phyloP scores from a whole-genome alignment of 2,888 invertebrate species.

The Apeira syringaria region DNA sequence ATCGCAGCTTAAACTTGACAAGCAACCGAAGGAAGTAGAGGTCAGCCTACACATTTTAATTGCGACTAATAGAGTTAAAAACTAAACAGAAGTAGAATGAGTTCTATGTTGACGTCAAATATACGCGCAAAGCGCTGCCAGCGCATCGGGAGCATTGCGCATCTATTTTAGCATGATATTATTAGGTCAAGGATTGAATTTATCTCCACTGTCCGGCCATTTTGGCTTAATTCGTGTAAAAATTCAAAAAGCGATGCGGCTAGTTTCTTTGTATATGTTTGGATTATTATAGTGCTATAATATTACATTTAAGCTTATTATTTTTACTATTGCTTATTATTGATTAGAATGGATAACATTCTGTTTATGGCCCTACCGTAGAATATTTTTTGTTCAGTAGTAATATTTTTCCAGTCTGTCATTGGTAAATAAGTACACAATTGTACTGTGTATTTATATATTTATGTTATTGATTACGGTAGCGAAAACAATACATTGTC shows the following conservation, averaged over 20 bases:
- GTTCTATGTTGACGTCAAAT: constrained; percentile 24
- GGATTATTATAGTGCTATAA: too few relatives aligned
- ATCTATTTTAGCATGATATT: constrained; percentile 74
- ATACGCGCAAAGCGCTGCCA: constrained; percentile 59
- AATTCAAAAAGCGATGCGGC: constrained; percentile 5
- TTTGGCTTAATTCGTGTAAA: constrained; percentile 12
- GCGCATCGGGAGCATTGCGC: constrained; percentile 66
- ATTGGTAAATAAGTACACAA: too few relatives aligned
- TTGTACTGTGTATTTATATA: too few relatives aligned
- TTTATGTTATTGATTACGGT: too few relatives aligned
- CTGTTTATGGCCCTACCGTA: too few relatives aligned
- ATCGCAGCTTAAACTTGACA: constrained; percentile 65
- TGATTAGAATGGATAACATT: too few relatives aligned
- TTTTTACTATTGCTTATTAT: too few relatives aligned
- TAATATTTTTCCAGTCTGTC: too few relatives aligned
- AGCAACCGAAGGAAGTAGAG: constrained; percentile 75
- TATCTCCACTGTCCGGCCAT: constrained; percentile 32
- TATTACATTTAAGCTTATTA: too few relatives aligned
- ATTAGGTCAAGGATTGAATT: constrained; percentile 76
- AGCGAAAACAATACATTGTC: too few relatives aligned
- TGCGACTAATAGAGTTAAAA: constrained; percentile 10
- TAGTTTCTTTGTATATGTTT: too few relatives aligned
- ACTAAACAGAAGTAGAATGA: constrained; percentile 24
- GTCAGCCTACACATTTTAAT: constrained; percentile 55
- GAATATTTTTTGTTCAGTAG: too few relatives aligned